Conservation (phyloP, 1,140 invertebrate genomes). For the Drosophila sulfurigaster region DNA sequence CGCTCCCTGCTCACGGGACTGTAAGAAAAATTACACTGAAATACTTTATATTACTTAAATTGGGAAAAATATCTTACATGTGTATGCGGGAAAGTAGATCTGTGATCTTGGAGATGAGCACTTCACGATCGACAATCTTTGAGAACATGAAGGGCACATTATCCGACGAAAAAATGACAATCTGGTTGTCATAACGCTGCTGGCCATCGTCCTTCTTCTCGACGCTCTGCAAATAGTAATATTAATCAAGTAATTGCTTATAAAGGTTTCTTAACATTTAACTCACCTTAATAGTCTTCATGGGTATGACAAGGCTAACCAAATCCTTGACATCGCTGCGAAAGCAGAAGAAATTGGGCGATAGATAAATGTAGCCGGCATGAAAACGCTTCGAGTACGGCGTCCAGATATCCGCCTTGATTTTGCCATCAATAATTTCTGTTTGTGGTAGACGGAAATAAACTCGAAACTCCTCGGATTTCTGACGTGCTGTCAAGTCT, state of each 20-base stretch:
- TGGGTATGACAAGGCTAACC: slow-evolving; percentile 95
- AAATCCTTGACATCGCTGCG: slow-evolving; percentile 94
- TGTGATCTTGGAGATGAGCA: slow-evolving; percentile 95
- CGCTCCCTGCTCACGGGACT: slow-evolving; percentile 78
- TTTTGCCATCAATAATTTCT: slow-evolving; percentile 97
- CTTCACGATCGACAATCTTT: slow-evolving; percentile 94
- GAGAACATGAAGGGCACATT: slow-evolving; percentile 95
- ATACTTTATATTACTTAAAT: background rate
- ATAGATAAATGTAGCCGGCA: slow-evolving; percentile 96
- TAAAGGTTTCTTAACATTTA: background rate
- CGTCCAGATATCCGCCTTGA: slow-evolving; percentile 94
- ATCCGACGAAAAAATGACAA: slow-evolving; percentile 93
- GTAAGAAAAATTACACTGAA: background rate
- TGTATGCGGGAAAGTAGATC: slow-evolving; percentile 90
- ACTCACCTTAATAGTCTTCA: slow-evolving; percentile 86
- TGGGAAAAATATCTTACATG: slow-evolving; percentile 58
- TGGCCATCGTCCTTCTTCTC: slow-evolving; percentile 87
- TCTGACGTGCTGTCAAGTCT: slow-evolving; percentile 96
- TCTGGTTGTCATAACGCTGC: slow-evolving; percentile 88
- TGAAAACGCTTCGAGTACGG: slow-evolving; percentile 97
- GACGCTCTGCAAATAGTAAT: slow-evolving; percentile 63
- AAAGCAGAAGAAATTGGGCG: slow-evolving; percentile 98
- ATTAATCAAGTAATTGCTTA: background rate
- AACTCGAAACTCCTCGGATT: slow-evolving; percentile 94
- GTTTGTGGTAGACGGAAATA: slow-evolving; percentile 93